These are phyloP conservation scores for Hypena proboscidalis DNA, from an alignment of 2,888 invertebrate genomes.

Conservation along the genomic window DNA sequence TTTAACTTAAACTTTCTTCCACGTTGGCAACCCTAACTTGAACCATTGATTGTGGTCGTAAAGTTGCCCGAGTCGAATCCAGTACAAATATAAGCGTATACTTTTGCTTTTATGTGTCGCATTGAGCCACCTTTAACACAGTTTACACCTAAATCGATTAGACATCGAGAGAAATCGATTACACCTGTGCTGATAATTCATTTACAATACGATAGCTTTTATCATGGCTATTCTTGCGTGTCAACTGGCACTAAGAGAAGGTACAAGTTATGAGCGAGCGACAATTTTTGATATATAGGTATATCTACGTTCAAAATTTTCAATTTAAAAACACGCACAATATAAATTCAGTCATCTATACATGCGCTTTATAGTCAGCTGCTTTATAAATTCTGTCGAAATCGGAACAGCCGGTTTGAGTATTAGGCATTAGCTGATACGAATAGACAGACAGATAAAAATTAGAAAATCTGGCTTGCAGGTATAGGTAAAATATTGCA, in stretches of 20 bases:
- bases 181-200: conserved; percentile 70
- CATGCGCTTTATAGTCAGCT: no score
- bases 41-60: conserved; percentile 61
- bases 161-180: conserved; percentile 81
- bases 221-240: conserved; percentile 60
- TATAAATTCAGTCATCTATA: no score
- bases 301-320: no score
- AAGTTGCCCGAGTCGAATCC: conserved; percentile 69
- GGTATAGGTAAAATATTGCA: no score
- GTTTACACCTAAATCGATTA: conserved; percentile 82
- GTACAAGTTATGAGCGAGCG: conserved; percentile 34
- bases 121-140: conserved; percentile 67
- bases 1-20: conserved; percentile 3
- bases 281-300: no score
- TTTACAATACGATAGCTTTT: conserved; percentile 64
- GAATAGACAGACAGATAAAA: no score
- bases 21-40: conserved; percentile 38
- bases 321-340: no score
- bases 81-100: conserved; percentile 75
- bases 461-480: no score
- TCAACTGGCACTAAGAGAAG: conserved; percentile 44
- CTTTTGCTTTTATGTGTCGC: conserved; percentile 61
- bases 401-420: no score
- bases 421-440: no score
- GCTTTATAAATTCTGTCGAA: no score